A percentile compares a stretch with the other conserved stretches of the same genome.
Evolutionary conservation across 2,113 vertebrate genomes (phyloP).

Genomic region (Salvelinus namaycush): DNA sequence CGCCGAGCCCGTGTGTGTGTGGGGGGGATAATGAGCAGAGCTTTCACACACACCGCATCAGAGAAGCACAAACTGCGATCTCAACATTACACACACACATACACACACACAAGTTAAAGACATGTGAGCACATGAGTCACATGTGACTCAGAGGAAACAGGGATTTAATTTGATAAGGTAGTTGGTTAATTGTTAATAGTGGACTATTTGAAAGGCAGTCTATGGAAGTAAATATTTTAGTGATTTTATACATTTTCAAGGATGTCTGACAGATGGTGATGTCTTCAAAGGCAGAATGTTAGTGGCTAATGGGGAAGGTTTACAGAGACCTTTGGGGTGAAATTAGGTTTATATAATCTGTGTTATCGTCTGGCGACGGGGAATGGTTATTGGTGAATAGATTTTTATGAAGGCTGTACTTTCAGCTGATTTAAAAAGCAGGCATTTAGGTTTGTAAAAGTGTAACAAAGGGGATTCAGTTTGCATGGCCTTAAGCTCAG

Average conservation of each 20-base stretch:
- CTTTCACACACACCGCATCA: conserved; percentile 15
- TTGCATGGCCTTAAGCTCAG: too few relatives aligned
- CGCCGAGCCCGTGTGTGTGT: conserved; percentile 16
- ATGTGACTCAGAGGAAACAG: neutral
- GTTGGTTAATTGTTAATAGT: neutral
- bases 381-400: neutral
- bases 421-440: neutral
- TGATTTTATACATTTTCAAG: neutral
- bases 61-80: neutral
- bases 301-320: neutral
- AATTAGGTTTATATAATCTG: too few relatives aligned
- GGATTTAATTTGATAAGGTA: neutral
- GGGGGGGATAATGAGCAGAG: conserved; percentile 30
- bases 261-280: neutral
- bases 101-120: neutral
- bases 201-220: neutral
- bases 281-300: neutral
- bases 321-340: too few relatives aligned
- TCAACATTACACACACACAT: neutral
- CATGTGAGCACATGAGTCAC: too few relatives aligned
- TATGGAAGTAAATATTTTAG: too few relatives aligned
- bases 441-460: too few relatives aligned
- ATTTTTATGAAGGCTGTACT: too few relatives aligned
- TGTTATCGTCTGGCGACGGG: neutral
- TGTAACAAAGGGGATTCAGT: too few relatives aligned